Evolutionary conservation across 2,888 invertebrate species (phyloP), one percentile per base, ranked within the genome.

Genomic region (Pogonocherus hispidulus): DNA sequence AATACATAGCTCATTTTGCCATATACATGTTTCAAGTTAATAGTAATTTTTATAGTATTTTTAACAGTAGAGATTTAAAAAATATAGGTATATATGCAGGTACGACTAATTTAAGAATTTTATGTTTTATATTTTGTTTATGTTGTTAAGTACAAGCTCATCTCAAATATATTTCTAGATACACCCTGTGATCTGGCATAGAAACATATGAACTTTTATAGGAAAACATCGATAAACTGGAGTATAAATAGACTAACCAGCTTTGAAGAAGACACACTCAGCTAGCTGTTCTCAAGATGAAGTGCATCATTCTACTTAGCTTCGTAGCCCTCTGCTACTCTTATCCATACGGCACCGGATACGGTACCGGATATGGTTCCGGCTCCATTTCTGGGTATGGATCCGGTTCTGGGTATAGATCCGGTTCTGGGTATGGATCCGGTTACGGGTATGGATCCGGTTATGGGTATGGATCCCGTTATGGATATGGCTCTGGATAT

Each of bases 201-300:
- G 16, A n/a, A 14, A 41, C 41, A 41, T n/a, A 11, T 32, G 4
- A 9, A 37, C 3, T 5, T 37, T 37, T 41, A 41, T 14, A 5
- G 5, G 27, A 11, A 66, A 59, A 66, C 37, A 60, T 19, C 32
- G 71, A 72, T 69, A 66, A 72, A 63, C 49, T 54, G 14, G 8
- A 22, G 52, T 72, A 72, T 72, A 72, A 72, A 70, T 68, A 35
- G 27, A 37, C 46, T 37, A 14, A 27, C 37, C 52, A 22, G 9
- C 18, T 11, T 19, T 5, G 32, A 16, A 46, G 19, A 64, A 49
- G 35, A 18, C 67, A 69, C 63, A 70, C 57, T 66, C 57, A 55
- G 35, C 22, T 51, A 22, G 57, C 62, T 54, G 52, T 62, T 52
- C 60, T 65, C 51, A 74, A 74, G 49, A 78, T 78, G 77, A 75